Conservation (phyloP, 2,113 vertebrate genomes). For the Chloropsis hardwickii region DNA sequence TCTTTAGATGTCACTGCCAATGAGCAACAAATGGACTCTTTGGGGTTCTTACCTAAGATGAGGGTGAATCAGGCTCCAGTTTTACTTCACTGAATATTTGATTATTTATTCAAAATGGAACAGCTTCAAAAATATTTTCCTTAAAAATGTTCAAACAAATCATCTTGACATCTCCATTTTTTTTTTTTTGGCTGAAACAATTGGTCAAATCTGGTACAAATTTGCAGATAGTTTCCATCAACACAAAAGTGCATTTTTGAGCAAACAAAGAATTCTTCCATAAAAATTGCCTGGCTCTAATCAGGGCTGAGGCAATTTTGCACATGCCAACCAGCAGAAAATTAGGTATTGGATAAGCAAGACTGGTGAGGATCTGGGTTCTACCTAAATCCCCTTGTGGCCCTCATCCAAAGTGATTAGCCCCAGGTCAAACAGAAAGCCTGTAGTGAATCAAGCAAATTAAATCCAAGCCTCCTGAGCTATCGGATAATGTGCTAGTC, state of each 20-base stretch:
- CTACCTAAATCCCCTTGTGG: constrained; percentile 58
- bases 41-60: background rate
- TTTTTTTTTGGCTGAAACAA: constrained; percentile 58
- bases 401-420: constrained; percentile 47
- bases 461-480: constrained; percentile 51
- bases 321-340: constrained; percentile 60
- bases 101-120: constrained; percentile 61
- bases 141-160: constrained; percentile 64
- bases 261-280: constrained; percentile 60
- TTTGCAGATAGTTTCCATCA: constrained; percentile 68
- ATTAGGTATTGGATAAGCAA: constrained; percentile 57
- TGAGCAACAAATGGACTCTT: background rate
- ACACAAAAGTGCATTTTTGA: constrained; percentile 55
- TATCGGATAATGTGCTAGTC: background rate
- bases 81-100: constrained; percentile 24
- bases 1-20: background rate
- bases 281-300: constrained; percentile 64
- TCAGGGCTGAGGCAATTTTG: constrained; percentile 47
- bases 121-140: constrained; percentile 57
- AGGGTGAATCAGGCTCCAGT: background rate
- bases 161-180: constrained; percentile 56
- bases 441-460: constrained; percentile 60
- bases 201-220: constrained; percentile 65
- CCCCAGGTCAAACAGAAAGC: constrained; percentile 44
- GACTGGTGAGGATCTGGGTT: background rate